phyloP scores from a whole-genome alignment of 2,113 vertebrate species.

The Calypte anna region DNA sequence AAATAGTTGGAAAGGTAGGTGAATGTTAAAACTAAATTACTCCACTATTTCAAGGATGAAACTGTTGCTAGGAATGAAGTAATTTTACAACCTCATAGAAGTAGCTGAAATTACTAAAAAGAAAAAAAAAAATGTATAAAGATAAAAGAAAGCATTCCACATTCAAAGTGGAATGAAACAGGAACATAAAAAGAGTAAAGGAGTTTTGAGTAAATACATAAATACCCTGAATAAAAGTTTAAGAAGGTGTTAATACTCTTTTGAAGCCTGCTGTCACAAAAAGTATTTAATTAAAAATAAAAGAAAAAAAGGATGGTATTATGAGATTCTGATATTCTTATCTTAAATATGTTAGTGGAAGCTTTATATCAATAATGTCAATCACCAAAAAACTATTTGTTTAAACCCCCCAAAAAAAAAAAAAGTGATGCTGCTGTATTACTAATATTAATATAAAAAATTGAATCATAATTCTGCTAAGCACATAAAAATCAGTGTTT shows the following conservation, averaged over 20 bases:
- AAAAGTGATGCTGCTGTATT: not conserved
- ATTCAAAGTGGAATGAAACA: not conserved
- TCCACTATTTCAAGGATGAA: not conserved
- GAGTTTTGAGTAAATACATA: not conserved
- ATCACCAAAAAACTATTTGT: not conserved
- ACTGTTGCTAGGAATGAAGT: not conserved
- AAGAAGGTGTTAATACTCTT: not conserved
- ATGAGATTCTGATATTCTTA: not conserved
- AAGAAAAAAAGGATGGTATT: not conserved
- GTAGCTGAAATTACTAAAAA: not conserved
- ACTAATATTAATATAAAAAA: not conserved
- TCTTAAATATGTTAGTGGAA: not conserved
- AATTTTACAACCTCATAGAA: not conserved
- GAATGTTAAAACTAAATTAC: not conserved
- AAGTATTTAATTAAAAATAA: not conserved
- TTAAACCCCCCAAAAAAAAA: not conserved
- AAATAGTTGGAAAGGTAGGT: not conserved
- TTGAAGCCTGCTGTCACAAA: not conserved
- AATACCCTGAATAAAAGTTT: not conserved
- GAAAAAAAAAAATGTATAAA: not conserved
- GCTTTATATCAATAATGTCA: not conserved
- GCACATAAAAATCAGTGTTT: not conserved
- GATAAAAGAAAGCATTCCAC: not conserved
- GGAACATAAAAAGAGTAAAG: not conserved
- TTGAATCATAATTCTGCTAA: not conserved